Evolutionary conservation across 2,797 vertebrate genomes (phyloP).

Genomic region (Scolopax bukidnonensis): DNA sequence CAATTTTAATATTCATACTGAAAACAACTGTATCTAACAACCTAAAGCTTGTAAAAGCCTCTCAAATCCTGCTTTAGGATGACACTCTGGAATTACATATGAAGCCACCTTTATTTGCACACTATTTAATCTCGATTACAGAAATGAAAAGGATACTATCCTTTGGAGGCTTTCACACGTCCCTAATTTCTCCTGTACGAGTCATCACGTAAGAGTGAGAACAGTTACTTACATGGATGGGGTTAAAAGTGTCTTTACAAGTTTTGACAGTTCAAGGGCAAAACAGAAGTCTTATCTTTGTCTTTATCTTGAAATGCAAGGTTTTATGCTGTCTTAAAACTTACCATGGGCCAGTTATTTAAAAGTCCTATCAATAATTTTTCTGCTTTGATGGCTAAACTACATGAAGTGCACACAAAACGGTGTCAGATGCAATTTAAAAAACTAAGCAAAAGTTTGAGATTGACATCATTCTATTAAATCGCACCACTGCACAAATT

Average conservation of each 20-base stretch:
- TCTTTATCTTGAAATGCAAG: background rate
- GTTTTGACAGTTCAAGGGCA: background rate
- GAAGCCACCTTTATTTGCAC: background rate
- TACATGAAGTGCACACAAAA: background rate
- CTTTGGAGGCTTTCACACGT: background rate
- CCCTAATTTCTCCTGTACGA: background rate
- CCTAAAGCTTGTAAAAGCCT: background rate
- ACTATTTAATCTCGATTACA: background rate
- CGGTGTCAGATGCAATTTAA: background rate
- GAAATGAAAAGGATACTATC: background rate
- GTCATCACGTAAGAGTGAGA: background rate
- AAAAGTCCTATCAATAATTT: background rate
- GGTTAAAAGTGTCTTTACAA: background rate
- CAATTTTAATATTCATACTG: conserved; percentile 14
- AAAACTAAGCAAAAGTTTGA: background rate
- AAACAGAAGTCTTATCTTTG: background rate
- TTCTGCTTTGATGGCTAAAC: background rate
- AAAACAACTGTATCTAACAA: conserved; percentile 33
- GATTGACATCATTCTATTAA: background rate
- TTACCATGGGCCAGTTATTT: background rate
- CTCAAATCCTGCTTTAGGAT: background rate
- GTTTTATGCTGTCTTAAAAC: background rate
- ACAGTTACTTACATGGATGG: background rate
- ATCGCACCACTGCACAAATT: background rate
- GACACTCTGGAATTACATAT: background rate